phyloP scores from a whole-genome alignment of 2,797 vertebrate genomes.

The Benthosema pterotum region DNA sequence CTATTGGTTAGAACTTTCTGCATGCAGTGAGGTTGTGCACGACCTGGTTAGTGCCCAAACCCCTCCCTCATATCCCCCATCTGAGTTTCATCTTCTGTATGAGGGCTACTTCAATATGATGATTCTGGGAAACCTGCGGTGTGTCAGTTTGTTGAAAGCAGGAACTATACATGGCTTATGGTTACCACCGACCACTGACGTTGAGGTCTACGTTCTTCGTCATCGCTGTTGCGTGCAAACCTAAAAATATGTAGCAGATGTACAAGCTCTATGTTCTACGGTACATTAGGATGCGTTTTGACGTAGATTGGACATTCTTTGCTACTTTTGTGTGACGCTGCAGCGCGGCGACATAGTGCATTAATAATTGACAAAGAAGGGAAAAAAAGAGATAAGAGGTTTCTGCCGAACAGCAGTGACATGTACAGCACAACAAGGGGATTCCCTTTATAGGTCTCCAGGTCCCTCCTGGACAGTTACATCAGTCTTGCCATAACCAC shows the following conservation, averaged over 20 bases:
- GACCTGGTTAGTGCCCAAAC: slow-evolving; percentile 70
- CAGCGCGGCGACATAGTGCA: no score
- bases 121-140: slow-evolving; percentile 74
- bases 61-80: slow-evolving; percentile 45
- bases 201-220: slow-evolving; percentile 20
- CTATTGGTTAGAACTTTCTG: slow-evolving; percentile 33
- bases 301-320: no score
- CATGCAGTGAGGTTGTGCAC: slow-evolving; percentile 24
- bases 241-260: no score
- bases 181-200: slow-evolving; percentile 50
- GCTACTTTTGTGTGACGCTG: no score
- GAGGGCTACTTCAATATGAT: slow-evolving; percentile 46
- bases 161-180: slow-evolving; percentile 39
- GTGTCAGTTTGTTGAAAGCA: slow-evolving; percentile 28
- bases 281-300: no score
- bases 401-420: no score
- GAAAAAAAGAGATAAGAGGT: no score
- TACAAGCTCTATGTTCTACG: no score
- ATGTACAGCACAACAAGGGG: slow-evolving; percentile 23
- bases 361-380: no score
- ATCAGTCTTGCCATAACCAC: slow-evolving; percentile 10
- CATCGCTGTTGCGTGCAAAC: no score
- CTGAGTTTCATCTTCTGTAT: slow-evolving; percentile 22
- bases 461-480: slow-evolving; percentile 15
- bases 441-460: slow-evolving; percentile 28